Base-by-base conservation (phyloP, 2,113 vertebrate species). In the Merops nubicus region DNA sequence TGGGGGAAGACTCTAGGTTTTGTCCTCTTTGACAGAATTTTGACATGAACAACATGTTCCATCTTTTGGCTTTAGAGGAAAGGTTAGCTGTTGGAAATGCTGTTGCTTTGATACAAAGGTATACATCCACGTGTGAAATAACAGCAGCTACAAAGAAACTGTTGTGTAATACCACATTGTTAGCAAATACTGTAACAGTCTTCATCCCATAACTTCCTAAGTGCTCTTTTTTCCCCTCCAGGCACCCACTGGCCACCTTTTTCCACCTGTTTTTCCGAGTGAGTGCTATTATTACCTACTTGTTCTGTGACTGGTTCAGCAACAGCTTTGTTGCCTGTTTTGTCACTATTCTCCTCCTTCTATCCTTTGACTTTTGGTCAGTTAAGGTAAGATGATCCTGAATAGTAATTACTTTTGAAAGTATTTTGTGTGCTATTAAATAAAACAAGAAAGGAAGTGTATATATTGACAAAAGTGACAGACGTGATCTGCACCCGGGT, bases 301-400 rank as follows among this genome's bases (percentile, higher is more conserved):
- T 98, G 91, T 92, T 98, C 91, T 99, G 98, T 89, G 98, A 99
- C 96, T 99, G 98, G 98, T 98, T 99, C 98, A 98, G 98, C 97
- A 98, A 98, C 93, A 99, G 98, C 97, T 99, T 99, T 91, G 97
- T 98, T 42, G 98, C 98, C 85, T 99, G 98, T 94, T 99, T 99
- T 88, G 98, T 99, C 74, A 97, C 98, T 31, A 99, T 99, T 95
- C 98, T 99, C 31, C 97, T 99, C 67, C 98, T 99, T 33, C 98
- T 99, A 13, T 99, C 99, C 89, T 98, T 99, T 74, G 99, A 99
- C 98, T 99, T 99, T 96, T 99, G 99, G 99, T 99, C 99, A 54
- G 99, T 99, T 79, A 99, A 99, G 99, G 99, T 99, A 97, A 97
- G 98, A 84, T 40, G 29, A 57, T 50, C 26, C 69, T 36, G 26